Base-by-base conservation (phyloP, 2,113 vertebrate species). In the Sceloporus undulatus region DNA sequence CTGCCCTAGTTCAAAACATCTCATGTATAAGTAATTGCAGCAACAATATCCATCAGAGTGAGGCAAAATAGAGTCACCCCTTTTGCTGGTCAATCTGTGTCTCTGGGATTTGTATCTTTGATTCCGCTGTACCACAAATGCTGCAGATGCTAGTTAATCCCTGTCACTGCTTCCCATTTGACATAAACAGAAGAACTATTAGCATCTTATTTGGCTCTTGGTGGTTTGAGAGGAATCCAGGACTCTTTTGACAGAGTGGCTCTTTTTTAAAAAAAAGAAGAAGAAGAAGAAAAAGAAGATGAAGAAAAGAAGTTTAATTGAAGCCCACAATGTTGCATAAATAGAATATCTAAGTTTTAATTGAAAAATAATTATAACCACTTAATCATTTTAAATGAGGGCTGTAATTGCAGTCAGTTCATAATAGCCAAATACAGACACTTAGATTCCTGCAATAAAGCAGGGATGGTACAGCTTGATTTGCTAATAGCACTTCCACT, bases 341-440 rank as follows among this genome's bases (percentile, higher is more conserved):
- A 98, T 98, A 97, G 97, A 98, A 98, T 97, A 98, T 99, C 98
- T 98, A 98, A 98, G 98, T 98, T 98, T 98, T 99, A 99, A 99
- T 99, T 99, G 98, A 99, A 99, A 99, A 99, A 99, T 99, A 99
- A 99, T 99, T 98, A 99, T 98, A 98, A 98, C 97, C 98, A 98
- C 98, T 99, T 99, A 98, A 99, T 99, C 98, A 99, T 97, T 97
- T 98, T 97, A 98, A 98, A 98, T 98, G 96, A 98, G 97, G 96
- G 97, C 97, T 97, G 97, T 99, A 99, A 99, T 99, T 99, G 98
- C 98, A 98, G 98, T 97, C 98, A 97, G 97, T 97, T 96, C 98
- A 99, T 98, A 98, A 97, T 97, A 97, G 97, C 96, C 96, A 96
- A 98, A 97, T 96, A 97, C 97, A 97, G 98, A 97, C 97, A 97